phyloP scores from a whole-genome alignment of 2,888 invertebrate genomes.

The Strigamia crassipes region DNA sequence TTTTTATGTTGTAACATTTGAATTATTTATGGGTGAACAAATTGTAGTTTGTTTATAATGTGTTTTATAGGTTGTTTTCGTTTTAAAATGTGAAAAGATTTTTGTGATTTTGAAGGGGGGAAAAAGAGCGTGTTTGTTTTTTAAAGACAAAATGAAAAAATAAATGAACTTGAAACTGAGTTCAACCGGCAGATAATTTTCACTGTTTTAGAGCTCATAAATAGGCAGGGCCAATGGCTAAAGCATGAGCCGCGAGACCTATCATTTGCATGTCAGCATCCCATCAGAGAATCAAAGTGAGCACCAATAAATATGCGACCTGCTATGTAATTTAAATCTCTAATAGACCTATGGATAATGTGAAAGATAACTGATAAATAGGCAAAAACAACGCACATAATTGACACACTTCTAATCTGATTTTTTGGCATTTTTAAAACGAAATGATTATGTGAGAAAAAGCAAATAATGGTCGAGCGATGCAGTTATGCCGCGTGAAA shows the following conservation, averaged over 20 bases:
- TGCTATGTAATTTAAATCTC: slow-evolving; percentile 32
- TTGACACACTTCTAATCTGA: slow-evolving; percentile 2
- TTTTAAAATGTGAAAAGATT: not conserved
- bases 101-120: not conserved
- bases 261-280: slow-evolving; percentile 24
- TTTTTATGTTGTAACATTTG: not conserved
- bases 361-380: slow-evolving; percentile 36
- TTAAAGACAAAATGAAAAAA: too few relatives aligned
- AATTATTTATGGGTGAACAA: not conserved
- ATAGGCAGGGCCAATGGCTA: slow-evolving; percentile 24
- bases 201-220: slow-evolving; percentile 29
- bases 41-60: not conserved
- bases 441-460: not conserved
- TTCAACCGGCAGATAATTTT: slow-evolving; percentile 26
- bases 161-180: not conserved
- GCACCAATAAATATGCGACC: slow-evolving; percentile 32
- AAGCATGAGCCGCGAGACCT: slow-evolving; percentile 15
- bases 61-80: too few relatives aligned
- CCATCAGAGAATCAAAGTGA: slow-evolving; percentile 33
- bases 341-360: slow-evolving; percentile 25
- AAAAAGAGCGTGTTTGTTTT: not conserved
- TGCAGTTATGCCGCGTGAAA: too few relatives aligned
- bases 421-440: not conserved
- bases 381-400: slow-evolving; percentile 15
- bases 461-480: too few relatives aligned